Base-by-base conservation (phyloP, 2,888 invertebrate genomes). In the Drosophila paranaensis region DNA sequence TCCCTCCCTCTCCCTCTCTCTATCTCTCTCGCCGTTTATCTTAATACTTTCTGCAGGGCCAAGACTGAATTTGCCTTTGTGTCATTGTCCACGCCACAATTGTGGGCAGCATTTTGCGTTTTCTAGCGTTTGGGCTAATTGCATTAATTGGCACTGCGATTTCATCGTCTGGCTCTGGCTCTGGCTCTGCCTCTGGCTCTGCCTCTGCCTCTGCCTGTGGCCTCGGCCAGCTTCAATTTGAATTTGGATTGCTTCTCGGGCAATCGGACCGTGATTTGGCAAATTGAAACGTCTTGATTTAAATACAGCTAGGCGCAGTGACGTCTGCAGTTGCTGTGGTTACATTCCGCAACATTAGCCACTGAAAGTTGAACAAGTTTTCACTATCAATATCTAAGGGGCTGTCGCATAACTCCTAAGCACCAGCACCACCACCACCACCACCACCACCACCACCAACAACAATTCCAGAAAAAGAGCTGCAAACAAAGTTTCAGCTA, bases 311-410 rank as follows among this genome's bases (percentile, higher is more conserved):
- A 39, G 37, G 13, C 14, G 42, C 2, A 13, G 0, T 33, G 43
- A 40, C 43, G 35, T 20, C 45, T 20, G 16, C 14, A 39, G 33
- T 37, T 42, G 43, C 54, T 70, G 71, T 42, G 62, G 57, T 27
- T 48, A 45, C 30, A 69, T 79, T 76, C 82, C 82, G 86, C 86
- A 77, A 89, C 87, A 88, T 89, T 88, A 88, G 82, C 79, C 78
- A 74, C 54, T 67, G 63, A 70, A 81, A 89, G 68, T 88, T 74
- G 72, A 64, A 53, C 77, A 84, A 88, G 66, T 82, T 79, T 77
- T 77, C 85, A 71, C 82, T 79, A 78, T 82, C 88, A 87, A 89
- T 86, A 86, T 72, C 66, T 68, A 54, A 61, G 56, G 65, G 68
- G 60, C 64, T 67, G 71, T 68, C 55, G 56, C 58, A 77, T 77